Base-by-base conservation (phyloP, 2,797 vertebrate genomes). In the Propithecus perrieri region DNA sequence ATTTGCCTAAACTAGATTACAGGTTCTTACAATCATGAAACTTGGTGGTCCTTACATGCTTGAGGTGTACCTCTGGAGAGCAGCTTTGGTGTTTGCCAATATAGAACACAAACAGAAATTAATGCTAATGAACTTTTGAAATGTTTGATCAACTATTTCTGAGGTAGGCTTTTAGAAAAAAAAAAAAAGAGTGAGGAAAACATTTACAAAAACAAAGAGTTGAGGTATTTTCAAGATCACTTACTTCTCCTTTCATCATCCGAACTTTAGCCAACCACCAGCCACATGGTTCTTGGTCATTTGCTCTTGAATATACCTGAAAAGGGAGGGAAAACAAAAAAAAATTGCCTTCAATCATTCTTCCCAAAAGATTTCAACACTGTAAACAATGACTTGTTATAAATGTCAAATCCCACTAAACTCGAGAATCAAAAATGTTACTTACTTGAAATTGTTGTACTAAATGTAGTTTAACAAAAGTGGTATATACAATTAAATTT, bases 251-350 rank as follows among this genome's bases (percentile, higher is more conserved):
- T 98, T 99, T 99, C 99, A 99, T 99, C 99, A 99, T 99, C 97
- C 99, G 99, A 95, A 99, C 99, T 99, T 99, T 99, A 81, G 99
- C 99, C 96, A 99, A 98, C 99, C 99, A 99, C 99, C 99, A 99
- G 84, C 99, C 99, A 98, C 99, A 99, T n/a, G 99, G 99, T 89
- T 99, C 99, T 98, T 99, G 99, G 55, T 99, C 99, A 97, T 99
- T 99, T 96, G 99, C 99, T 99, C 99, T 98, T 91, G 99, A 99
- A 97, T 99, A 99, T 94, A 99, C 99, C 99, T 99, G 97, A 89
- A 85, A 98, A 3, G 28, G 28, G 94, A 33, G 0, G 33, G 7
- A 15, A 50, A 90, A 55, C 35, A 33, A 53, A 83, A 59, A 55
- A 63, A 43, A 43, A 43, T 43, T 20, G 5, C 17, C 8, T 53